A percentile compares a stretch with the other conserved stretches of the same genome.
Conservation (phyloP, 2,113 vertebrate genomes). For the Elephantulus edwardii region DNA sequence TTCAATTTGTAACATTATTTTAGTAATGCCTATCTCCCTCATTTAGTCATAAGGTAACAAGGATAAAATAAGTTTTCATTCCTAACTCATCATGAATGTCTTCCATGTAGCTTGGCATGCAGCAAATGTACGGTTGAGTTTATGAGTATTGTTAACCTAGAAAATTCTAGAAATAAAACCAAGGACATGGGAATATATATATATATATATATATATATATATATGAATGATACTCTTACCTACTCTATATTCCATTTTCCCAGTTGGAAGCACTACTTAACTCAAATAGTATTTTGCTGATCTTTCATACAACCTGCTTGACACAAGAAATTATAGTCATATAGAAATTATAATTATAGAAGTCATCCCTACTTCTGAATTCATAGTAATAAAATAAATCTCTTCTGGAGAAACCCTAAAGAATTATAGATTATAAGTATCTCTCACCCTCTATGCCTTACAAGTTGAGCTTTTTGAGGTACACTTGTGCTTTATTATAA, state of each 20-base stretch:
- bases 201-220: no score
- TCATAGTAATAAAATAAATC: background rate
- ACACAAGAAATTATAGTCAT: slow-evolving; percentile 20
- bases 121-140: background rate
- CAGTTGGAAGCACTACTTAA: slow-evolving; percentile 8
- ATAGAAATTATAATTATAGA: slow-evolving; percentile 21
- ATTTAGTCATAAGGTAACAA: background rate
- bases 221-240: background rate
- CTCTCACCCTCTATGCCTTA: background rate
- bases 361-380: background rate
- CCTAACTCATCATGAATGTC: background rate
- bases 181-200: background rate
- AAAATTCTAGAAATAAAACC: background rate
- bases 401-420: background rate
- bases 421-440: background rate
- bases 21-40: background rate
- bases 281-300: background rate
- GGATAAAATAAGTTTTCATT: background rate
- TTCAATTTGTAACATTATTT: slow-evolving; percentile 15
- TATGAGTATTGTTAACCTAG: background rate
- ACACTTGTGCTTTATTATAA: background rate
- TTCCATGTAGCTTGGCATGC: background rate
- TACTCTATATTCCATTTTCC: background rate
- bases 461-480: background rate
- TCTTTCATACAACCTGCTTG: background rate